These are phyloP conservation scores for Phoebastria nigripes DNA, from an alignment of 2,797 vertebrate species.

Conservation along the genomic window DNA sequence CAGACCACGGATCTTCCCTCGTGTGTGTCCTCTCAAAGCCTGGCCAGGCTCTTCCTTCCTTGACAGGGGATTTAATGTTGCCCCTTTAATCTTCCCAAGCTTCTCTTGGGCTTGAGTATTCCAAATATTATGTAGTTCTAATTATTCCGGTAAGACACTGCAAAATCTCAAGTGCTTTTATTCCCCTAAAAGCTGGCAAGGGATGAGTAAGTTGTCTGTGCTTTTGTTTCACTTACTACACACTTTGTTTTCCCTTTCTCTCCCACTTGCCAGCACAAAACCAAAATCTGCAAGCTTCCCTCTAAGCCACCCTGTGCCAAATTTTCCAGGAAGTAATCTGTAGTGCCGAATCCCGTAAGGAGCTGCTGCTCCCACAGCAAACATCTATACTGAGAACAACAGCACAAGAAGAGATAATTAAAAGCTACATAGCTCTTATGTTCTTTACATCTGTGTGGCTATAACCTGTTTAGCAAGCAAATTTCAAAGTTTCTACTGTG, in stretches of 20 bases:
- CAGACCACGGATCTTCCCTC: not conserved
- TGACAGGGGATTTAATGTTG: not conserved
- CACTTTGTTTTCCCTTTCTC: constrained; percentile 37
- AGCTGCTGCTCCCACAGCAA: constrained; percentile 18
- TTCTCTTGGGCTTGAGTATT: constrained; percentile 24
- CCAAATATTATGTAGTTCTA: constrained; percentile 27
- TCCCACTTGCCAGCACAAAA: constrained; percentile 34
- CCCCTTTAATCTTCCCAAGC: constrained; percentile 31
- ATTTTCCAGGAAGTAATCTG: constrained; percentile 51
- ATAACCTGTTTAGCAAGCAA: not conserved
- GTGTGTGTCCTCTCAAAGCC: not conserved
- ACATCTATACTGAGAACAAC: constrained; percentile 35
- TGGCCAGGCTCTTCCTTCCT: not conserved
- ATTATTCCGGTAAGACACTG: constrained; percentile 4
- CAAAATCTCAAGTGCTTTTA: constrained; percentile 38
- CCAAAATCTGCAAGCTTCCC: constrained; percentile 21
- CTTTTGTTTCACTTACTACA: constrained; percentile 34
- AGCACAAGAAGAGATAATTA: constrained; percentile 17
- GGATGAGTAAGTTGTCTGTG: constrained; percentile 21
- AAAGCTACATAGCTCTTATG: not conserved
- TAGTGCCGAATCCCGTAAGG: not conserved
- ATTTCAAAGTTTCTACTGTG: not conserved
- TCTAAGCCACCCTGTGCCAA: constrained; percentile 7
- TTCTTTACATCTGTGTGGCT: constrained; percentile 1
- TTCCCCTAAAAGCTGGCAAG: constrained; percentile 43